Evolutionary conservation across 2,797 vertebrate genomes (phyloP), one percentile per base, ranked within the genome.

Genomic region (Discoglossus pictus): DNA sequence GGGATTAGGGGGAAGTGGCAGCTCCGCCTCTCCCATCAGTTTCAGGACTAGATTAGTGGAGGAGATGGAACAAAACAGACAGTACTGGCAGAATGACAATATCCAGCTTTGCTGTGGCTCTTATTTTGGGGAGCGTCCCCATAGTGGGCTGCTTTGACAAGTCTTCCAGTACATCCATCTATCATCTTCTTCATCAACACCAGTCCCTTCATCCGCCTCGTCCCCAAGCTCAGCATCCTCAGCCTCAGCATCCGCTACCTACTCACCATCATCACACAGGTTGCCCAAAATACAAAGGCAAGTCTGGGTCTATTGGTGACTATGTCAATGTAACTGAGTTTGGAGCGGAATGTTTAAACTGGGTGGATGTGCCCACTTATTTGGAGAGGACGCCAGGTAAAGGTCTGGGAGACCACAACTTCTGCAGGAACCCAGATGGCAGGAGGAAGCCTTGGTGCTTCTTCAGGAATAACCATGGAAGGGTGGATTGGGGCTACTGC

Each of bases 401-500:
- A 73, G 89, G 84, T 1, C 80, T 91, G 24, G 91, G 91, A 6
- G 85, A 88, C 8, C 93, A 93, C 85, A 91, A 91, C 70, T 87
- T 87, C 42, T 94, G 94, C 61, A 78, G 89, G 46, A 92, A 92
- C 72, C 90, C 90, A 6, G 92, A 93, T 78, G 84, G 88, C 61
- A 79, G 89, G 63, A 88, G 89, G 72, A 79, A 88, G 75, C 89
- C 93, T 39, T 93, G 93, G 90, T 95, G 95, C 79, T 93, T 91
- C 75, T 88, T 89, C 47, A 75, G 68, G 34, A 87, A 77, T 82
- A 78, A 67, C 50, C 82, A 70, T 36, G 88, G 87, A 68, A 84
- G 84, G 65, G 82, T 86, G 59, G 93, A 94, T 84, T 92, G 93
- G 90, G 92, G 86, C 2, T 91, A 91, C 79, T 92, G 93, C 68